Base-by-base conservation (phyloP, 2,113 vertebrate genomes). In the Lampris megalopsis region DNA sequence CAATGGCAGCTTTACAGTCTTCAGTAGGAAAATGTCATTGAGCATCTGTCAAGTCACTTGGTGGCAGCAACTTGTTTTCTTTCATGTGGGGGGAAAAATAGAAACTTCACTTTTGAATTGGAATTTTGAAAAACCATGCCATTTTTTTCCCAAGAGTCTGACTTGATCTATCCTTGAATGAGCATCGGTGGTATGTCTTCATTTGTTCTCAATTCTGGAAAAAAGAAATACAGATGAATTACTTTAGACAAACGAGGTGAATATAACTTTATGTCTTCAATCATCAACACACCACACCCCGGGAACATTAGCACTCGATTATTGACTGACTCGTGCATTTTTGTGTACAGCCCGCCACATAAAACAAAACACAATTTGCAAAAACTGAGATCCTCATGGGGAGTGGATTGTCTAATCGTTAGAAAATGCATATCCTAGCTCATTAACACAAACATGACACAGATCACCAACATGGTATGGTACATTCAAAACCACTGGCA, bases 141-240 rank as follows among this genome's bases (percentile, higher is more conserved):
- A 6, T 80, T 67, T 70, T 71, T 82, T 52, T 11, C 24, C 13
- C 72, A 61, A 73, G 82, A 81, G 83, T 88, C 80, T 56, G 73
- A 85, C 82, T 81, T 81, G 50, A 80, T 77, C 71, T 68, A 50
- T 67, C 69, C 66, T 73, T 79, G 77, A 88, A 85, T 69, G 79
- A 84, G 71, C 24, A 24, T 84, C 83, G 81, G 59, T 62, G 68
- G 72, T 84, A 81, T 43, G 48, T 35, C 8, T 48, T 92, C 86
- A 94, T 87, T 95, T 94, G 78, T 88, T 87, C 71, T 91, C 90
- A 58, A 82, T 72, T 92, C 94, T 95, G 91, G 71, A 79, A 47
- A 41, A 50, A 38, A 24, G 54, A 9, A 37, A 41, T 1, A 6
- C 5, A 36, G 1, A 70, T 1, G 11, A 59, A 37, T 68, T 35